Percentiles rank a stretch among this genome's conserved stretches.
phyloP scores from a whole-genome alignment of 2,888 invertebrate species.

The Leptura quadrifasciata region DNA sequence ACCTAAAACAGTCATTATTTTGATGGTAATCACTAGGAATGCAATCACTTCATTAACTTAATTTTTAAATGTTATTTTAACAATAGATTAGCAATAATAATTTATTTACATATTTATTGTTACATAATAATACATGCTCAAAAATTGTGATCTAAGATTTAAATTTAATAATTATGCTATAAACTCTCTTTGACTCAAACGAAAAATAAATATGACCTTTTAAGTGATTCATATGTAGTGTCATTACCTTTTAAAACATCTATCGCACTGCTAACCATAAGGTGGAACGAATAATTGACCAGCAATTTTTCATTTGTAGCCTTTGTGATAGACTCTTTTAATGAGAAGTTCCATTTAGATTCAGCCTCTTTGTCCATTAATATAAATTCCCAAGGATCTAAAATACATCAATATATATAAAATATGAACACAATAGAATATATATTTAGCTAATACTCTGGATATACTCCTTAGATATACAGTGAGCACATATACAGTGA shows the following conservation, averaged over 20 bases:
- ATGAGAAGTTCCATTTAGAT: slow-evolving; percentile 74
- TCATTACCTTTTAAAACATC: slow-evolving; percentile 69
- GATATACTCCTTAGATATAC: too few species aligned
- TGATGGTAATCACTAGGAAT: too few species aligned
- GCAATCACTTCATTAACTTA: too few species aligned
- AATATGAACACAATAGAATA: background rate
- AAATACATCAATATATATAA: slow-evolving; percentile 50
- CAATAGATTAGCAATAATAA: too few species aligned
- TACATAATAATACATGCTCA: too few species aligned
- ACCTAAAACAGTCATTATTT: slow-evolving; percentile 60
- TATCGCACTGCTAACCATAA: slow-evolving; percentile 63
- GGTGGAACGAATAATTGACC: slow-evolving; percentile 62
- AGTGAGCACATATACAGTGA: too few species aligned
- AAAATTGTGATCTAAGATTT: too few species aligned
- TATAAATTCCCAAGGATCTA: slow-evolving; percentile 78
- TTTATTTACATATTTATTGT: too few species aligned
- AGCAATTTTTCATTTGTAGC: slow-evolving; percentile 64
- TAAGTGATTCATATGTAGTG: background rate
- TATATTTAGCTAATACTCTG: too few species aligned
- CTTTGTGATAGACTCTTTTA: slow-evolving; percentile 67
- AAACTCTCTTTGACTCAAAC: too few species aligned
- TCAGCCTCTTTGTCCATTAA: slow-evolving; percentile 75
- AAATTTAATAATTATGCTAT: too few species aligned
- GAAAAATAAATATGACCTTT: background rate
- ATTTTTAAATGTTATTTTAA: too few species aligned